Conservation (phyloP, 35 echinoderm and acorn worm genomes). For the Ophiothrix spiculata region DNA sequence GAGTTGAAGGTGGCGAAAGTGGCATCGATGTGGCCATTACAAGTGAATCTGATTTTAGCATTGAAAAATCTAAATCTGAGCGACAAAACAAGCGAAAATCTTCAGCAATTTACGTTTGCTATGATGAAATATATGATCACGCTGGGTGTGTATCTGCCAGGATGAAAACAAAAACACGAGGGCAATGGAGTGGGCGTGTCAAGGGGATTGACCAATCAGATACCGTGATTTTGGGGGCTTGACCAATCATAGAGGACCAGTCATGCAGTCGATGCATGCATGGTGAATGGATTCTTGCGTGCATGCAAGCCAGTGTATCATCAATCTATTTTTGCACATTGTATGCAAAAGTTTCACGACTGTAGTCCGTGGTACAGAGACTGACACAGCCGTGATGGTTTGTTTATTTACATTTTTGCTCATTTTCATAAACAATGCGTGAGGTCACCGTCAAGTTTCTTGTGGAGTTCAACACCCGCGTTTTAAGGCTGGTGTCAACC, state of each 20-base stretch:
- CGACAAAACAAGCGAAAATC: neutral
- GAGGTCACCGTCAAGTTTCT: no score
- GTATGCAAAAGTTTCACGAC: constrained; percentile 6
- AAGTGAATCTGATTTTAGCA: neutral
- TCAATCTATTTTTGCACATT: neutral
- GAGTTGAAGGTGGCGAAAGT: constrained; percentile 78
- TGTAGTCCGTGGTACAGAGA: neutral
- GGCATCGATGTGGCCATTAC: constrained; percentile 51
- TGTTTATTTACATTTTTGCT: no score
- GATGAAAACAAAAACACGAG: constrained; percentile 31
- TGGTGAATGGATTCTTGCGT: constrained; percentile 26
- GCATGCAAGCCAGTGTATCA: neutral
- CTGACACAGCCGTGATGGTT: neutral
- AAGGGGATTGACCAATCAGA: constrained; percentile 91
- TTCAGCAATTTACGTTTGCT: neutral
- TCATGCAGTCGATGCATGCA: constrained; percentile 70
- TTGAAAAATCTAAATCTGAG: neutral
- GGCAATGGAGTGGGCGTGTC: constrained; percentile 58
- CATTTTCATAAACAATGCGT: no score
- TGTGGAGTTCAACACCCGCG: no score
- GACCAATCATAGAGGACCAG: constrained; percentile 58
- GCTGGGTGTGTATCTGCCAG: constrained; percentile 43
- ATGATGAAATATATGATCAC: constrained; percentile 14
- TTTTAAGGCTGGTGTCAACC: no score
- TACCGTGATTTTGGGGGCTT: constrained; percentile 26